A percentile compares a stretch with the other conserved stretches of the same genome.
phyloP scores from a whole-genome alignment of 2,113 vertebrate species.

The Periophthalmus modestus region DNA sequence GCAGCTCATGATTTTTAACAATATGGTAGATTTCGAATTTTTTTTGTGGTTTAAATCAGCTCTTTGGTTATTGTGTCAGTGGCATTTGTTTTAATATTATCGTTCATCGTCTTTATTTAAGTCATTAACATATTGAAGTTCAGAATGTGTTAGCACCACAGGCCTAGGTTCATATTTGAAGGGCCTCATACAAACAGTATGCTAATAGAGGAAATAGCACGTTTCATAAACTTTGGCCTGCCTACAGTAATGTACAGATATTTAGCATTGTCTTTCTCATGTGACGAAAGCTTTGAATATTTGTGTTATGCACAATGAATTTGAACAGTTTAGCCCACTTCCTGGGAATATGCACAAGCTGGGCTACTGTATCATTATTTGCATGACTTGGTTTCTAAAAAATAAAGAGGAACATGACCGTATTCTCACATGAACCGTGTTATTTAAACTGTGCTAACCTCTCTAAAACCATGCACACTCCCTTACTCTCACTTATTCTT shows the following conservation, averaged over 20 bases:
- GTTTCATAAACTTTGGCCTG: neutral
- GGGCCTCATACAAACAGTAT: constrained; percentile 13
- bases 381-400: neutral
- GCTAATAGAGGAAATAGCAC: constrained; percentile 29
- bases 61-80: too few species aligned
- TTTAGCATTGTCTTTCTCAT: too few species aligned
- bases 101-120: too few species aligned
- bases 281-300: neutral
- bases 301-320: neutral
- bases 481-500: neutral
- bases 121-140: too few species aligned
- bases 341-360: neutral
- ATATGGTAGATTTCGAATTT: too few species aligned
- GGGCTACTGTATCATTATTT: neutral
- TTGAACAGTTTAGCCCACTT: neutral
- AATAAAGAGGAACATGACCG: constrained; percentile 27
- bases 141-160: too few species aligned
- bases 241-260: constrained; percentile 4
- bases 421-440: neutral
- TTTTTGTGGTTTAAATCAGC: too few species aligned
- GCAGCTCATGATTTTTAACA: too few species aligned
- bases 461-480: neutral
- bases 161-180: neutral
- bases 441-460: constrained; percentile 2
- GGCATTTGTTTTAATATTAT: too few species aligned